A percentile compares a stretch with the other conserved stretches of the same genome.
Conservation (phyloP, 2,797 vertebrate genomes). For the Galaxias olidus region DNA sequence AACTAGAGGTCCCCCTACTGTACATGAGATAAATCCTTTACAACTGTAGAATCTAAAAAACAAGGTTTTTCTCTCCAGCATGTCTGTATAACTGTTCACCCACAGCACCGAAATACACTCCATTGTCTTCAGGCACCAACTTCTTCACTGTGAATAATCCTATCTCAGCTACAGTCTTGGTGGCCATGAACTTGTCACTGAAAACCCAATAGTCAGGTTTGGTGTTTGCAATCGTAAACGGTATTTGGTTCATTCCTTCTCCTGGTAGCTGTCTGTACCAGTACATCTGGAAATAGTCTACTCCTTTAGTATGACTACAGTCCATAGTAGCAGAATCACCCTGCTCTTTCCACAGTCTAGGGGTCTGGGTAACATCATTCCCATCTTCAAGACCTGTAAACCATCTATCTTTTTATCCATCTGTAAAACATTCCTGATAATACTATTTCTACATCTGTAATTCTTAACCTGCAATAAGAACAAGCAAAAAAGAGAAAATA, state of each 20-base stretch:
- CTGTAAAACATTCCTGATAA: too few species aligned
- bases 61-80: slow-evolving; percentile 36
- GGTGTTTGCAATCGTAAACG: slow-evolving; percentile 8
- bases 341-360: slow-evolving; percentile 9
- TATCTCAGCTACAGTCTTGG: slow-evolving; percentile 7
- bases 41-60: neutral
- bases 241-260: slow-evolving; percentile 35
- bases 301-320: slow-evolving; percentile 46
- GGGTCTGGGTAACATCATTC: slow-evolving; percentile 39
- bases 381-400: slow-evolving; percentile 8
- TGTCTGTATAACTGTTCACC: slow-evolving; percentile 41
- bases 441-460: too few species aligned
- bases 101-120: slow-evolving; percentile 58
- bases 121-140: slow-evolving; percentile 36
- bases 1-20: slow-evolving; percentile 16
- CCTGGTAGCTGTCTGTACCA: slow-evolving; percentile 60
- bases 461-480: too few species aligned
- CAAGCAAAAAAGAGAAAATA: too few species aligned
- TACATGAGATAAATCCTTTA: neutral
- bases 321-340: slow-evolving; percentile 32
- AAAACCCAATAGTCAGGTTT: slow-evolving; percentile 27
- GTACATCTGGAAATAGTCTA: slow-evolving; percentile 24
- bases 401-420: too few species aligned
- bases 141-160: slow-evolving; percentile 43
- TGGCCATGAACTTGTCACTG: slow-evolving; percentile 19